Percentiles rank a stretch among this genome's conserved stretches.
Evolutionary conservation across 92 coral and sea anemone genomes (phyloP).

Genomic region (Zoanthus sansibaricus): DNA sequence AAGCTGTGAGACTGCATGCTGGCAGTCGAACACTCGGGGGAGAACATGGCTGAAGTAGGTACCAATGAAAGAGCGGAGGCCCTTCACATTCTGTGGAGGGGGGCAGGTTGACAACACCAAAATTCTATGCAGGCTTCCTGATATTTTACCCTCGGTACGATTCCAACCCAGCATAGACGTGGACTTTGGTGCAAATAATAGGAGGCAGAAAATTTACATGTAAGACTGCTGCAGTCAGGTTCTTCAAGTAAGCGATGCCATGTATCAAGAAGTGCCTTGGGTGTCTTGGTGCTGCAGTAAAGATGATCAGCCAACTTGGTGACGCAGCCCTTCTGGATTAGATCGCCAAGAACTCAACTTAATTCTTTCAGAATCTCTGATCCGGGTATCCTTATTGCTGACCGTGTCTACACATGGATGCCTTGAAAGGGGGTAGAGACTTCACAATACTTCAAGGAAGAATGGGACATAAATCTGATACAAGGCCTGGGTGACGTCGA

Average conservation of each 20-base stretch:
- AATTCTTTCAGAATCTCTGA: background rate
- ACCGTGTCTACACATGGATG: background rate
- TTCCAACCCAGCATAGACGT: conserved; percentile 72
- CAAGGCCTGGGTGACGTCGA: background rate
- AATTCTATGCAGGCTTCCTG: conserved; percentile 67
- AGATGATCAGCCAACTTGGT: conserved; percentile 72
- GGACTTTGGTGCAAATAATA: conserved; percentile 53
- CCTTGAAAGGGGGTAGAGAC: background rate
- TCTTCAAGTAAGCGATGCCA: conserved; percentile 63
- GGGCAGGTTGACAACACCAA: conserved; percentile 54
- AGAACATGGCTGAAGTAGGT: conserved; percentile 57
- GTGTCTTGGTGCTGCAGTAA: conserved; percentile 60
- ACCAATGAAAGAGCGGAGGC: conserved; percentile 58
- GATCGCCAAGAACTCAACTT: background rate
- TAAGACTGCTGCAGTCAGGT: conserved; percentile 58
- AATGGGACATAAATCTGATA: background rate
- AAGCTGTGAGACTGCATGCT: too few species aligned
- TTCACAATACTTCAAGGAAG: background rate
- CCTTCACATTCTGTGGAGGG: conserved; percentile 48
- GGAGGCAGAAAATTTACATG: conserved; percentile 49
- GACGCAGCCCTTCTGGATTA: conserved; percentile 50
- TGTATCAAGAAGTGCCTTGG: conserved; percentile 47
- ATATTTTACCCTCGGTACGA: conserved; percentile 59
- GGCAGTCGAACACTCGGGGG: too few species aligned
- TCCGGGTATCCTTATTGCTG: background rate